Evolutionary conservation across 1,140 invertebrate species (phyloP).

Genomic region (Manduca sexta): DNA sequence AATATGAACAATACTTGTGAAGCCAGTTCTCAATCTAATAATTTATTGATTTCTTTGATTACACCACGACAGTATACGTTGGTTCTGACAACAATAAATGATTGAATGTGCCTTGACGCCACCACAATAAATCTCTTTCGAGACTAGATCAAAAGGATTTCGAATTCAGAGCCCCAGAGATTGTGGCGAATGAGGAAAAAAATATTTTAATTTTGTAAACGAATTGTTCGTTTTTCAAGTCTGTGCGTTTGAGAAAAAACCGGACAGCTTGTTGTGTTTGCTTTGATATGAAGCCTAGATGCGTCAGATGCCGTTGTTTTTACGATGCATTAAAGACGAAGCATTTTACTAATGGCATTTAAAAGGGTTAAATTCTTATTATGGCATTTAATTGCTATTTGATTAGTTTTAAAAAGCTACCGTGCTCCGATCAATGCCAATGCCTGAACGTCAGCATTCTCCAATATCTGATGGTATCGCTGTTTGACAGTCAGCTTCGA

Average conservation of each 20-base stretch:
- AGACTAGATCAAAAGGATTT: constrained; percentile 16
- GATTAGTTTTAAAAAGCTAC: constrained; percentile 4
- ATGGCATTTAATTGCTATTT: constrained; percentile 5
- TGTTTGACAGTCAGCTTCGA: constrained; percentile 12
- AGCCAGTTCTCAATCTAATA: constrained; percentile 10
- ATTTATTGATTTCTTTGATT: constrained; percentile 37
- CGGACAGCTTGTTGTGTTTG: no score
- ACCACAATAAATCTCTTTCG: constrained; percentile 2
- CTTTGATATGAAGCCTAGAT: no score
- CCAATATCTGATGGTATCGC: constrained; percentile 20
- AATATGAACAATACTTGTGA: constrained; percentile 5
- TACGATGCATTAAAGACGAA: neutral
- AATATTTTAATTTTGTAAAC: no score
- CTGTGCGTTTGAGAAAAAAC: no score
- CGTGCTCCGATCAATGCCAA: constrained; percentile 2
- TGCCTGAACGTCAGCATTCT: constrained; percentile 14
- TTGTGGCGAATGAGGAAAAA: no score
- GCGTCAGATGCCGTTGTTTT: neutral
- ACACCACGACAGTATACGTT: constrained; percentile 10
- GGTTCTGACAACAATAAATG: constrained; percentile 11
- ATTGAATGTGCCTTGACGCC: constrained; percentile 10
- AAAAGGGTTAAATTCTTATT: neutral
- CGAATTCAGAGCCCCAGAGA: no score
- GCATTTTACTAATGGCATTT: constrained; percentile 1
- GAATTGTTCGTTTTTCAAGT: no score